Evolutionary conservation across 2,888 invertebrate species (phyloP), one percentile per base, ranked within the genome.

Genomic region (Dryococelus australis): DNA sequence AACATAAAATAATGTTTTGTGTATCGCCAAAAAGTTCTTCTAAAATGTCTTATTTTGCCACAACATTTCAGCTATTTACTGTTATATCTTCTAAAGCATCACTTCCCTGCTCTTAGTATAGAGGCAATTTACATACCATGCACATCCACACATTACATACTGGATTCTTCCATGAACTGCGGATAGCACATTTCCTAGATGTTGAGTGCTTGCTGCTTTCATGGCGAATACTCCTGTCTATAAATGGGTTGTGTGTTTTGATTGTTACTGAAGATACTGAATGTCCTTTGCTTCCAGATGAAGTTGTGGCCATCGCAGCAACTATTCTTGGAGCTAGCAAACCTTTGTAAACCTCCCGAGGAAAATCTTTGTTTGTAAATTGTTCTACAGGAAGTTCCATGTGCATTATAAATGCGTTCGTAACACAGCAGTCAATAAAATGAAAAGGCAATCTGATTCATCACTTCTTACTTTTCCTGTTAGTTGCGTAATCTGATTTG

Each of bases 291-390:
- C 80, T 80, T 80, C 27, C 80, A 80, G 80, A 80, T 80, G n/a
- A 10, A 80, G 80, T 80, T 6, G 80, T 10, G 6, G 80, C 6
- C 16, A 80, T 80, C 27, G 16, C 80, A 80, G 80, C 27, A 80
- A 80, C 80, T 10, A 80, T 80, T 80, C n/a, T 80, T 80, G 80
- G 80, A 80, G 80, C 80, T 80, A 80, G 80, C 80, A 80, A 27
- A 80, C 80, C 80, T 80, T 80, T 80, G 80, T 80, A 80, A 80
- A 80, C 26, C 9, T 80, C 80, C 6, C 80, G 80, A 47, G 9
- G 47, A 47, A 47, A 47, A 47, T 47, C 47, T 47, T 47, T 47
- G 47, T 47, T 47, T 47, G 47, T 47, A 9, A 47, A 47, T 47
- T 47, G 47, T 47, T 47, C 47, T 47, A 47, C 47, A 47, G 47